Base-by-base conservation (phyloP, 2,113 vertebrate genomes). In the Thalassoma bifasciatum region DNA sequence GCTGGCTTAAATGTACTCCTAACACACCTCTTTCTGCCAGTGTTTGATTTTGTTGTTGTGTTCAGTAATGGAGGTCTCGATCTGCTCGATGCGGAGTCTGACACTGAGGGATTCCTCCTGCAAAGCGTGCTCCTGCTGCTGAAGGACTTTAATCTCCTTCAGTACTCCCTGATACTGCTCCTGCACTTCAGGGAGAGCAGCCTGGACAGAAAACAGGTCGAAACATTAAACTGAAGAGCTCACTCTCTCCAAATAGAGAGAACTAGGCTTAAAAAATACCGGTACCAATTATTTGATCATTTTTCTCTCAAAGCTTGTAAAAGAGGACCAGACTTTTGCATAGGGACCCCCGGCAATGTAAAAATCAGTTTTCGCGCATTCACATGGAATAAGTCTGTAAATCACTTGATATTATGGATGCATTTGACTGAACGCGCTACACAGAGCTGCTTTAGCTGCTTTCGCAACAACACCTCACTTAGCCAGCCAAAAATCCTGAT, bases 21-120 rank as follows among this genome's bases (percentile, higher is more conserved):
- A n/a, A 57, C 90, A 52, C 84, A 97, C 98, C 97, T 99, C 96
- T 88, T 95, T 98, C 44, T 97, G 95, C 96, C 96, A 99, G 72
- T 98, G 93, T 86, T 96, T 97, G 52, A 98, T 89, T 89, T 98
- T 98, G 47, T 91, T 93, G 81, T 95, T 95, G 86, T 96, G 94
- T 64, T 98, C 94, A 0, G 90, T 70, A 86, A 98, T 94, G 66
- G 92, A 93, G 50, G 92, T 88, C 9, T 97, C 94, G 0, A 97
- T 93, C 66, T 98, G 96, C 72, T 99, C 96, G 2, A 98, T 91
- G 85, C 95, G 95, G 66, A 99, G 93, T 47, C 95, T 95, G 54
- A 99, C 93, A 17, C 83, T 95, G 22, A 99, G 94, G 17, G 95
- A 96, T 72, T 97, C 95, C 81, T 95, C 96, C 59, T 97, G 96